Evolutionary conservation across 2,113 vertebrate species (phyloP).

Genomic region (Psittacara wagleri): DNA sequence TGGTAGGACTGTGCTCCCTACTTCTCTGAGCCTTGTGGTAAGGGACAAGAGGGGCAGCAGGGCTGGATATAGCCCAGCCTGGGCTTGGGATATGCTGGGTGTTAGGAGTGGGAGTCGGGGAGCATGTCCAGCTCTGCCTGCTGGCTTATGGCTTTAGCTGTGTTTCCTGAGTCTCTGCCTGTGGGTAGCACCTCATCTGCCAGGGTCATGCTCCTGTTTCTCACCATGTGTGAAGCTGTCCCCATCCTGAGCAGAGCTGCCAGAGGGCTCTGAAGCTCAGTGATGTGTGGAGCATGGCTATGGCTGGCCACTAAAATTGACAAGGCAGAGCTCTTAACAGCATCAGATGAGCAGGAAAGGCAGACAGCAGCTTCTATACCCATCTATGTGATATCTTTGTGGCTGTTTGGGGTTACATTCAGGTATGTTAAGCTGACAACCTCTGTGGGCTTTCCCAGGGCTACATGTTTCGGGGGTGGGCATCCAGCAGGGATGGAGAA

Average conservation of each 20-base stretch:
- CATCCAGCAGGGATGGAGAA: background rate
- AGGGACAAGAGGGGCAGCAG: background rate
- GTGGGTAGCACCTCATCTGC: accelerated
- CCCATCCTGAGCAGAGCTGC: too few relatives aligned
- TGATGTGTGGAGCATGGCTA: accelerated
- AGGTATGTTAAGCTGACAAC: too few relatives aligned
- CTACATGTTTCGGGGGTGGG: accelerated
- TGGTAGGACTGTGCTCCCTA: too few relatives aligned
- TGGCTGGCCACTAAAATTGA: background rate
- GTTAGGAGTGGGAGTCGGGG: background rate
- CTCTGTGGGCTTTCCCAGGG: background rate
- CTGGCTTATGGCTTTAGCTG: accelerated
- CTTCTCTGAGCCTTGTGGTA: accelerated
- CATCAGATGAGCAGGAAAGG: background rate
- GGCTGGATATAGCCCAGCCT: accelerated
- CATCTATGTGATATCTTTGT: background rate
- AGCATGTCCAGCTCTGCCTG: too few relatives aligned
- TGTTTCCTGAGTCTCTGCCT: background rate
- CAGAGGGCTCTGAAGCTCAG: background rate
- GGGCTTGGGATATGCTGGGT: background rate
- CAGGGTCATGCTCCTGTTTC: background rate
- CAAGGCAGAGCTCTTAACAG: background rate
- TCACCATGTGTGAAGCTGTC: accelerated
- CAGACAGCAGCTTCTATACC: background rate
- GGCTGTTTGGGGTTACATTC: background rate